Percentiles rank a stretch among this genome's conserved stretches.
Conservation (phyloP, 2,888 invertebrate species). For the Rosalia funebris region DNA sequence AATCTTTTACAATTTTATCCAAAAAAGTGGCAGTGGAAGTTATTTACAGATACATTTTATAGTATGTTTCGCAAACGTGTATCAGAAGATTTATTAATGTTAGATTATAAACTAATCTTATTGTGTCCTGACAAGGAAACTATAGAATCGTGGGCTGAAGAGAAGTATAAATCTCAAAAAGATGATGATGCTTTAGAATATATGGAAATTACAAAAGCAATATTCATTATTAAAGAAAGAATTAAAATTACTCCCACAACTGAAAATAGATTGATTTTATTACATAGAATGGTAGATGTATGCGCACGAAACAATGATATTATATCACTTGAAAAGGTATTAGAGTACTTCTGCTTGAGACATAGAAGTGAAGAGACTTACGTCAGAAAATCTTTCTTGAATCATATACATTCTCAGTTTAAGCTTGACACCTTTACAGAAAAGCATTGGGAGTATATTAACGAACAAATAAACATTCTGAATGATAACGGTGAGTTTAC, state of each 20-base stretch:
- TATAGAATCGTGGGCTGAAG: conserved; percentile 38
- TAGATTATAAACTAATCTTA: conserved; percentile 15
- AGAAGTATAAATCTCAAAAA: conserved; percentile 34
- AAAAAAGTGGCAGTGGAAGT: conserved; percentile 36
- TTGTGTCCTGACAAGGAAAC: conserved; percentile 33
- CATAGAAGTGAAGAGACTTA: conserved; percentile 43
- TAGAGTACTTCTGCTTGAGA: conserved; percentile 44
- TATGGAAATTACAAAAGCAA: conserved; percentile 34
- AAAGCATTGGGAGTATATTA: conserved; percentile 43
- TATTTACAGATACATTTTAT: conserved; percentile 34
- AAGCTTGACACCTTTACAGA: conserved; percentile 33
- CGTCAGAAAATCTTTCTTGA: conserved; percentile 24
- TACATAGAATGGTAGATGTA: conserved; percentile 36
- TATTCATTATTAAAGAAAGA: conserved; percentile 44
- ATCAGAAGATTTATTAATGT: conserved; percentile 19
- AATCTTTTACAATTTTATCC: conserved; percentile 38
- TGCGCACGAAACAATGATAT: conserved; percentile 42
- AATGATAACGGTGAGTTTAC: too few relatives aligned
- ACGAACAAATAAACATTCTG: conserved; percentile 39
- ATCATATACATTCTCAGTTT: neutral
- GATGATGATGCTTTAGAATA: conserved; percentile 36
- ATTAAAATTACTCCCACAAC: conserved; percentile 44
- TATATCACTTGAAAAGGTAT: conserved; percentile 38
- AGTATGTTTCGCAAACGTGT: conserved; percentile 31
- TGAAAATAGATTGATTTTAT: conserved; percentile 27